Percentiles rank a stretch among this genome's conserved stretches.
These are phyloP conservation scores for Megalurothrips usitatus DNA, from an alignment of 2,888 invertebrate species.

Conservation along the genomic window DNA sequence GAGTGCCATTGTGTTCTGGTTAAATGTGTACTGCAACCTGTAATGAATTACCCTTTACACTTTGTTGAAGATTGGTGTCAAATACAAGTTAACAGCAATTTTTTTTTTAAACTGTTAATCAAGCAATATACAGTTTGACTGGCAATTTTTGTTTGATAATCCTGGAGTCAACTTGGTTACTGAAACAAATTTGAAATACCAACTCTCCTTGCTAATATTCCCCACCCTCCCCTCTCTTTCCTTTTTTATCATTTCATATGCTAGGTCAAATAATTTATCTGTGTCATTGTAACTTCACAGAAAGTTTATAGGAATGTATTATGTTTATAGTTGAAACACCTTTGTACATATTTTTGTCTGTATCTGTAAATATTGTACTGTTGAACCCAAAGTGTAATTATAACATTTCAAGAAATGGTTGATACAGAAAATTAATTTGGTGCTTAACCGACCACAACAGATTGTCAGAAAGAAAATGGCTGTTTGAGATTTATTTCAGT, in stretches of 20 bases:
- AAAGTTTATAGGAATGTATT: background rate
- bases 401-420: background rate
- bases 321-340: background rate
- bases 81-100: too few relatives aligned
- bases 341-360: conserved; percentile 8
- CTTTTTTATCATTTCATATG: too few relatives aligned
- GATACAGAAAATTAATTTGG: conserved; percentile 1
- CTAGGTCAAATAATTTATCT: background rate
- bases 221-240: too few relatives aligned
- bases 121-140: too few relatives aligned
- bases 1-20: conserved; percentile 11
- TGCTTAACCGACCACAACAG: background rate
- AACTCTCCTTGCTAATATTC: too few relatives aligned
- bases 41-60: background rate
- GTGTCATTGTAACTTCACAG: background rate
- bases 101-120: background rate
- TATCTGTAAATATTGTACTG: conserved; percentile 11
- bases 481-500: conserved; percentile 17
- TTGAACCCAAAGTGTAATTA: background rate
- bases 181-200: too few relatives aligned
- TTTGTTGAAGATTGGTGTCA: background rate
- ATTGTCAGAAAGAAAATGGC: background rate
- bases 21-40: background rate
- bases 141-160: too few relatives aligned
- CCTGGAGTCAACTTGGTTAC: too few relatives aligned